Evolutionary conservation across 2,797 vertebrate species (phyloP).

Genomic region (Pipistrellus pipistrellus): DNA sequence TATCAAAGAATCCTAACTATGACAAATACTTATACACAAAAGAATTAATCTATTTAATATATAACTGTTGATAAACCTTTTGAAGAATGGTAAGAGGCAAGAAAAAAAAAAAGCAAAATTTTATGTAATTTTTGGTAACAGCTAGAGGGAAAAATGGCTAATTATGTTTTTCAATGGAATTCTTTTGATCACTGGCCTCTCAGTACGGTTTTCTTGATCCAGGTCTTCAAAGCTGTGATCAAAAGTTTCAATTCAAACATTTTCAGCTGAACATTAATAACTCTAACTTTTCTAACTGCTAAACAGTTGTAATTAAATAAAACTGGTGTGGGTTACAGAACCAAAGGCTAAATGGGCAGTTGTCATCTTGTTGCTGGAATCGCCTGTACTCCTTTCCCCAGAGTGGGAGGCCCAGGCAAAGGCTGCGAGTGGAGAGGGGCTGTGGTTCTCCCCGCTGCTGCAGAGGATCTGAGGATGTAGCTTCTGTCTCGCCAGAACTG

Average conservation of each 20-base stretch:
- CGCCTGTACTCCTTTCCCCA: conserved; percentile 33
- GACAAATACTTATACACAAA: conserved; percentile 76
- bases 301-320: conserved; percentile 81
- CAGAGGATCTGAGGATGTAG: background rate
- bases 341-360: conserved; percentile 76
- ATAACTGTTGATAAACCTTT: conserved; percentile 77
- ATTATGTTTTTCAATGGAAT: conserved; percentile 82
- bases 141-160: conserved; percentile 81
- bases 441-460: background rate
- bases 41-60: conserved; percentile 77
- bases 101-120: conserved; percentile 69
- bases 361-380: conserved; percentile 35
- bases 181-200: conserved; percentile 85
- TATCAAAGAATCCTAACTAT: conserved; percentile 67
- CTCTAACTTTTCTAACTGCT: conserved; percentile 80
- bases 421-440: background rate
- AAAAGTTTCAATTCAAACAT: conserved; percentile 83
- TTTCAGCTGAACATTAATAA: conserved; percentile 78
- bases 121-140: conserved; percentile 59
- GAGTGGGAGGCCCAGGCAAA: background rate
- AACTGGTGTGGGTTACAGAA: conserved; percentile 73
- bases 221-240: conserved; percentile 85
- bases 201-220: conserved; percentile 82
- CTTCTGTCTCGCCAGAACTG: conserved; percentile 58
- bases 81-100: conserved; percentile 74